Percentiles rank a stretch among this genome's conserved stretches.
These are phyloP conservation scores for Anas capensis DNA, from an alignment of 2,797 vertebrate genomes.

Conservation along the genomic window DNA sequence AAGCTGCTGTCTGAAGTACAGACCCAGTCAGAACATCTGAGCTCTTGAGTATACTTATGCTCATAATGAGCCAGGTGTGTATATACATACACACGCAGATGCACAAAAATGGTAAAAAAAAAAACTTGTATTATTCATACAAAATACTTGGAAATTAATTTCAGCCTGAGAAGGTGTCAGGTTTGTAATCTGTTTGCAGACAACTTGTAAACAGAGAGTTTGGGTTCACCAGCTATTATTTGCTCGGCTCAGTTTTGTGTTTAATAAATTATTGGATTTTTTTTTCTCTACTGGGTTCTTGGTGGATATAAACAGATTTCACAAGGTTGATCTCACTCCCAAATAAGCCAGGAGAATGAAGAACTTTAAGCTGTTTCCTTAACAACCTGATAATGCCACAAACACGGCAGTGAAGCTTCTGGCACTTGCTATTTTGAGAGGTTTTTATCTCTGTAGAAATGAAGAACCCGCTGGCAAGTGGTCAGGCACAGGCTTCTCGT, in stretches of 20 bases:
- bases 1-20: not conserved
- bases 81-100: not conserved
- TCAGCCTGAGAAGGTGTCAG: not conserved
- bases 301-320: not conserved
- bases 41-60: not conserved
- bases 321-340: not conserved
- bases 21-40: not conserved
- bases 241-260: not conserved
- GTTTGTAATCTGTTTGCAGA: not conserved
- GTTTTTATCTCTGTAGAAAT: not conserved
- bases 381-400: not conserved
- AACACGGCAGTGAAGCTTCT: not conserved
- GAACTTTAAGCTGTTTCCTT: not conserved
- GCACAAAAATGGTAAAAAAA: not conserved
- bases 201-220: not conserved
- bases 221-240: not conserved
- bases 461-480: not conserved
- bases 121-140: not conserved
- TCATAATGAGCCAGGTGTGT: not conserved
- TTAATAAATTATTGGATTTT: not conserved
- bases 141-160: slow-evolving; percentile 4
- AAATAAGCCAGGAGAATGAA: not conserved
- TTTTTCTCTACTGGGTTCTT: not conserved
- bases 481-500: not conserved
- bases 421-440: not conserved